Conservation (phyloP, 2,888 invertebrate species). For the Philereme vetulata region DNA sequence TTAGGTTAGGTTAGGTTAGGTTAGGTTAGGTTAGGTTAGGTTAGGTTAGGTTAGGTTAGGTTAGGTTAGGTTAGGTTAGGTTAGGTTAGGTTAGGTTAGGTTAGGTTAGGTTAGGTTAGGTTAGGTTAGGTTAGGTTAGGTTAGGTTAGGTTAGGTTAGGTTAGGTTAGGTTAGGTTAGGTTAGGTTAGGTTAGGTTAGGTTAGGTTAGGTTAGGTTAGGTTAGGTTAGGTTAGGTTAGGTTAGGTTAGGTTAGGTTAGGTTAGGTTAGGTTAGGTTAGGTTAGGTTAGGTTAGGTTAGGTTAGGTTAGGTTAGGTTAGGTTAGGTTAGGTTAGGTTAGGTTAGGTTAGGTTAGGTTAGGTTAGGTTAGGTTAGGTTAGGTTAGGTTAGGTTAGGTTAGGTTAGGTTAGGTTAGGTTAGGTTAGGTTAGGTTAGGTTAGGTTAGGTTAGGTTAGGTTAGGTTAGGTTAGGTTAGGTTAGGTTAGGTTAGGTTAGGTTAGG, state of each 20-base stretch:
- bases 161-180: conserved; percentile 11
- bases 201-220: conserved; percentile 11
- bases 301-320: too few species aligned
- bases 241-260: conserved; percentile 1
- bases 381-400: too few species aligned
- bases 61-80: conserved; percentile 18
- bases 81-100: conserved; percentile 9
- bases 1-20: conserved; percentile 20
- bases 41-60: conserved; percentile 18
- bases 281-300: neutral
- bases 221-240: conserved; percentile 1
- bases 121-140: conserved; percentile 20
- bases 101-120: conserved; percentile 13
- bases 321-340: too few species aligned
- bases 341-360: too few species aligned
- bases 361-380: too few species aligned
- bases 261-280: conserved; percentile 1
- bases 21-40: conserved; percentile 19
- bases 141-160: conserved; percentile 19
- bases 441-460: too few species aligned
- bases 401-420: too few species aligned
- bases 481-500: too few species aligned
- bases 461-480: too few species aligned
- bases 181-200: conserved; percentile 1
- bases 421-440: too few species aligned